Conservation (phyloP, 2,113 vertebrate species). For the Todiramphus chloris region DNA sequence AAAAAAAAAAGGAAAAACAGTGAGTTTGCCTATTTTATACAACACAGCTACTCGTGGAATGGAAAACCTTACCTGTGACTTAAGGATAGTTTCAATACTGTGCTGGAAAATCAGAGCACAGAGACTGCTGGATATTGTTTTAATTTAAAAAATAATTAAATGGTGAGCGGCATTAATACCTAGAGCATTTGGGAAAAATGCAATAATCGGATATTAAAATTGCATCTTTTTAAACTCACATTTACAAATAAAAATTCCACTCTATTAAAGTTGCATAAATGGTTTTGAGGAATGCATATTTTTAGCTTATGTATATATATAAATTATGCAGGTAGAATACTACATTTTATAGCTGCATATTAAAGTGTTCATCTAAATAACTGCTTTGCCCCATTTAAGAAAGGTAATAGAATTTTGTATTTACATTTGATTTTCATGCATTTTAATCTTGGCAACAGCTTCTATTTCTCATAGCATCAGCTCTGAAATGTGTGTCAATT, state of each 20-base stretch:
- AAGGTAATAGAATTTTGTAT: constrained; percentile 11
- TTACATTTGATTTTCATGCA: neutral
- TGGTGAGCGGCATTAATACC: neutral
- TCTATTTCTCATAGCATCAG: neutral
- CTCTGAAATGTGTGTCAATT: constrained; percentile 13
- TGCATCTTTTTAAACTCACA: neutral
- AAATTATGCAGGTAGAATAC: neutral
- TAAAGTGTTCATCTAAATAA: constrained; percentile 41
- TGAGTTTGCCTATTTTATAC: neutral
- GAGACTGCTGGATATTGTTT: neutral
- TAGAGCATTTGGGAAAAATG: neutral
- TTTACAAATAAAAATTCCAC: neutral
- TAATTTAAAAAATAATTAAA: neutral
- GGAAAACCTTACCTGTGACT: neutral
- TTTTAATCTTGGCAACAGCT: constrained; percentile 26
- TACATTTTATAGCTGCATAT: constrained; percentile 15
- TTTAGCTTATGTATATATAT: neutral
- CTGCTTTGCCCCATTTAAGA: neutral
- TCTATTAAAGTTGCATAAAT: neutral
- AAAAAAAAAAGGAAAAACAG: neutral
- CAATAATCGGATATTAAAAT: neutral
- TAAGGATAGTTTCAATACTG: neutral
- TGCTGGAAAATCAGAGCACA: neutral
- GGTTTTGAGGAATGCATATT: neutral
- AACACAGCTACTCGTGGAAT: neutral